Conservation (phyloP, 2,888 invertebrate genomes). For the Galerucella pusilla region DNA sequence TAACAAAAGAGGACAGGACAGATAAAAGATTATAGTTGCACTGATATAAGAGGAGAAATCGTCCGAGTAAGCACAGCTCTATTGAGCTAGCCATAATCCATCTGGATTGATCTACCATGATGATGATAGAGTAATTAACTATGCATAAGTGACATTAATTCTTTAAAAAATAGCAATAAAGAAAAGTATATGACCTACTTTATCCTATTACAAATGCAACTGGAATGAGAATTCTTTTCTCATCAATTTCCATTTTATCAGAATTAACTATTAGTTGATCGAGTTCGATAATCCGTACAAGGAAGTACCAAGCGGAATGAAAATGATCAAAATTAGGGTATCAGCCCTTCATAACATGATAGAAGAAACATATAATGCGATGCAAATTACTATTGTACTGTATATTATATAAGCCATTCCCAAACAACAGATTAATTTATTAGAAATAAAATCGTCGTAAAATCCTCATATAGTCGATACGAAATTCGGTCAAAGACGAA, state of each 20-base stretch:
- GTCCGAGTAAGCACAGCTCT: too few species aligned
- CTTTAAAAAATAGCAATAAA: not conserved
- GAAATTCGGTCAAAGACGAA: not conserved
- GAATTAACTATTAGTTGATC: constrained; percentile 2
- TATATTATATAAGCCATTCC: not conserved
- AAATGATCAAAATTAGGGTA: not conserved
- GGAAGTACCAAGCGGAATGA: constrained; percentile 24
- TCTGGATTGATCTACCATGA: too few species aligned
- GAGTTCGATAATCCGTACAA: constrained; percentile 35
- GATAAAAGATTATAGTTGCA: too few species aligned
- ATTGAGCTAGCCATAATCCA: too few species aligned
- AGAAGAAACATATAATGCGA: not conserved
- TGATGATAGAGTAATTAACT: too few species aligned
- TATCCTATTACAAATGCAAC: not conserved
- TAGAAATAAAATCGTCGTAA: not conserved
- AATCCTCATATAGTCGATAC: too few species aligned
- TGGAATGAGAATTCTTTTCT: not conserved
- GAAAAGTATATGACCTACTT: not conserved
- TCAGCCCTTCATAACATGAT: constrained; percentile 5
- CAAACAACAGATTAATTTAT: not conserved
- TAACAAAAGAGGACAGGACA: too few species aligned
- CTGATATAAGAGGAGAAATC: too few species aligned
- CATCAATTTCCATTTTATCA: constrained; percentile 7
- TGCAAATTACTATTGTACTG: not conserved
- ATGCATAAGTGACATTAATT: too few species aligned